These are phyloP conservation scores for Chrysolina oricalcia DNA, from an alignment of 2,888 invertebrate genomes.

Conservation along the genomic window DNA sequence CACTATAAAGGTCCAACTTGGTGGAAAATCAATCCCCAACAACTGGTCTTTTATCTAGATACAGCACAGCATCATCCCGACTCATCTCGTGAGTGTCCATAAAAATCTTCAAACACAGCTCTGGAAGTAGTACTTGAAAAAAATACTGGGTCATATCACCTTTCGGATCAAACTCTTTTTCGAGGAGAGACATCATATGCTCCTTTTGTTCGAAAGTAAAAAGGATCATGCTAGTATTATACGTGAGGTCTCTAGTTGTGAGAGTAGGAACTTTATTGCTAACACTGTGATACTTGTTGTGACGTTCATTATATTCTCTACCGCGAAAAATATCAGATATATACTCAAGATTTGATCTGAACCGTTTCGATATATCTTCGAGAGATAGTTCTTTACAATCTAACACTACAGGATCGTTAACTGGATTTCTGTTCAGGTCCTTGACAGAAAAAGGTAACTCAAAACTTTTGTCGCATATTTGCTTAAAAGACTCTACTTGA, in stretches of 20 bases:
- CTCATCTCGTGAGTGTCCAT: slow-evolving; percentile 63
- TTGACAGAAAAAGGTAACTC: slow-evolving; percentile 39
- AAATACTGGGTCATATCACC: slow-evolving; percentile 61
- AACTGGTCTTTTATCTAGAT: slow-evolving; percentile 60
- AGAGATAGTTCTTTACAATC: slow-evolving; percentile 58
- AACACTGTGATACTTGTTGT: slow-evolving; percentile 43
- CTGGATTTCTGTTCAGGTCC: slow-evolving; percentile 22
- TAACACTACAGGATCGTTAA: slow-evolving; percentile 29
- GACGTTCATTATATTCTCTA: slow-evolving; percentile 52
- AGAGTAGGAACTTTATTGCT: slow-evolving; percentile 37
- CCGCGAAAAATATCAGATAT: slow-evolving; percentile 53
- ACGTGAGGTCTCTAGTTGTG: slow-evolving; percentile 58
- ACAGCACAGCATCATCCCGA: slow-evolving; percentile 56
- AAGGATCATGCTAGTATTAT: slow-evolving; percentile 61
- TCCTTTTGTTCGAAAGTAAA: slow-evolving; percentile 64
- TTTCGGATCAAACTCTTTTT: slow-evolving; percentile 57
- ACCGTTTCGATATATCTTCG: slow-evolving; percentile 50
- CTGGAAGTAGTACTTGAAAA: slow-evolving; percentile 66
- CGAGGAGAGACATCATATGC: slow-evolving; percentile 57
- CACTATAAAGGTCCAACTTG: no score
- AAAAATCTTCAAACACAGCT: slow-evolving; percentile 65
- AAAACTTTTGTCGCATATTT: slow-evolving; percentile 46
- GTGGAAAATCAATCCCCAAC: slow-evolving; percentile 9
- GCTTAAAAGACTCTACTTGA: slow-evolving; percentile 47
- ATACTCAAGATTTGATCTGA: slow-evolving; percentile 49